Base-by-base conservation (phyloP, 2,113 vertebrate genomes). In the Gyps fulvus region DNA sequence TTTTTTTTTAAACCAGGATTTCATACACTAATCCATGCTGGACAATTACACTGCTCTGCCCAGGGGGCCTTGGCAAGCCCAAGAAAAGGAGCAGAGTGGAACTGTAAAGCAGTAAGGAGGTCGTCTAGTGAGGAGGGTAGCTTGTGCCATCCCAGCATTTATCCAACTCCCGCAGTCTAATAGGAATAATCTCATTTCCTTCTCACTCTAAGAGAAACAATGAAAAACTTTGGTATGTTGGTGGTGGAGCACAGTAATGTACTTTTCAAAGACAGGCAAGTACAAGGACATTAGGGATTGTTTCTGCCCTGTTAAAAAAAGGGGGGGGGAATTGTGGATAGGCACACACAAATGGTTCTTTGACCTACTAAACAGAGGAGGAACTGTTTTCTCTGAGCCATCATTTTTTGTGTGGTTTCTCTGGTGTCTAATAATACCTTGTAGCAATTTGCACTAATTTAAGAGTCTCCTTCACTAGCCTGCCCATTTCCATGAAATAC, bases 361-460 rank as follows among this genome's bases (percentile, higher is more conserved):
- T 89, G 49, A 83, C 77, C 50, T 79, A 52, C 43, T 92, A 83
- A 89, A 87, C 81, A 83, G 71, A 90, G 61, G 25, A 94, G 61
- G 55, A 79, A 94, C 83, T 90, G 86, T 95, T 92, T 83, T 70
- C 82, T 69, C 61, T 20, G n/a, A 80, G 55, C 27, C 43, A 83
- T 73, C 23, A 54, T 78, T 67, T 81, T 49, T 26, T 59, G 31
- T 43, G 49, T 59, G 72, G 79, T 91, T 91, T 93, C 69, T 95
- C 57, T 88, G 57, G 82, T 79, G 45, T 92, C 67, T 92, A 89
- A 80, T 84, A 91, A 87, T 80, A 89, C 86, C 77, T 92, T 83
- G 72, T 20, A 83, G 43, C 77, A 77, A 85, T 93, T 87, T 40
- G 47, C 73, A 61, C 43, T 73, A 86, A 91, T 89, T 62, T 69